These are phyloP conservation scores for Cancer borealis DNA, from an alignment of 2,888 invertebrate genomes.

Conservation along the genomic window DNA sequence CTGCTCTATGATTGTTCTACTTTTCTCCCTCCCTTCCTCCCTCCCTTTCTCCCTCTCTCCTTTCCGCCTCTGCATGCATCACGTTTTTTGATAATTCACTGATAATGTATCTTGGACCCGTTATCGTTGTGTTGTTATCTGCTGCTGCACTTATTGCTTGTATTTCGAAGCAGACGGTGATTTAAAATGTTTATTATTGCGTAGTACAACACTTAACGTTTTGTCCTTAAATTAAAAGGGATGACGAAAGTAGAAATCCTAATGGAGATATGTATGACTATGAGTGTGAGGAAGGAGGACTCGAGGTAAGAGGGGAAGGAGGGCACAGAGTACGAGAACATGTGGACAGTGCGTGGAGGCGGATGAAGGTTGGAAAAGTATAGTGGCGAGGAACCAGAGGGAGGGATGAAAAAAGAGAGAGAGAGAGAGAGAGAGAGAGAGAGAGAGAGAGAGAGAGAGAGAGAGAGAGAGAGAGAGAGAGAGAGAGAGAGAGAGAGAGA, in stretches of 20 bases:
- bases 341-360: background rate
- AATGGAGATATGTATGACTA: background rate
- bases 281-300: background rate
- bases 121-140: background rate
- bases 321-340: background rate
- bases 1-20: background rate
- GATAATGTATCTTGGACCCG: background rate
- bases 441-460: background rate
- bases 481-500: background rate
- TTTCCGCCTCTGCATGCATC: background rate
- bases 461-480: background rate
- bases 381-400: background rate
- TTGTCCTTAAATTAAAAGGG: background rate
- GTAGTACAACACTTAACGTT: background rate
- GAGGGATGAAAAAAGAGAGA: background rate
- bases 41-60: background rate
- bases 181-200: background rate
- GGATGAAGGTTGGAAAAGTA: background rate
- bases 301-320: background rate
- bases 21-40: background rate
- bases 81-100: background rate
- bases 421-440: background rate
- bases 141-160: background rate
- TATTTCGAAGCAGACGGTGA: background rate
- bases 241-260: background rate